Base-by-base conservation (phyloP, 2,888 invertebrate genomes). In the Hydrotaea diabolus region DNA sequence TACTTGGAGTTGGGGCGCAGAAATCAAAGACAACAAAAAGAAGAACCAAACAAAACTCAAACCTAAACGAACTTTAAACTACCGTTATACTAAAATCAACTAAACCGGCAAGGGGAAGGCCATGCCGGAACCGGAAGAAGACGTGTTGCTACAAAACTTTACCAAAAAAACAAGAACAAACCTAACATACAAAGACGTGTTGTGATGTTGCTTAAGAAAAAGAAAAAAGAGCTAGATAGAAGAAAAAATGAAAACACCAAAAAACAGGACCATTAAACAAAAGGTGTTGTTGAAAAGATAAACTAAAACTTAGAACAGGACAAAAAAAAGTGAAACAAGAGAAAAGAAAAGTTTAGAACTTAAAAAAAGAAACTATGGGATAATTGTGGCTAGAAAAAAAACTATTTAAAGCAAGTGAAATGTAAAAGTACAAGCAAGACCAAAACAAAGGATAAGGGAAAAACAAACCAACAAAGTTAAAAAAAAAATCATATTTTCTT, bases 1-100 rank as follows among this genome's bases (percentile, higher is more conserved):
- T 55, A 87, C 89, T 92, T 90, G 91, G 91, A 91, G 91, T 88
- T 90, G 92, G 91, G 92, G 92, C 89, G 91, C 89, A 90, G 85
- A 71, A 86, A 80, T 55, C 49, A 69, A 69, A 69, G 66, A 31
- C 31, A 39, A 75, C 23, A 81, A 46, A 79, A 87, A 2, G 3
- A 31, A 31, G n/a, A n/a, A 31, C 2, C 31, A 31, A 31, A 85
- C 1, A 84, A 90, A 82, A 86, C 66, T 49, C 46, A 74, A 39
- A 74, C 53, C 7, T 15, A 78, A 72, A 17, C n/a, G 57, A 80
- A 78, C 76, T 17, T 21, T 46, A 81, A 79, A 81, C 76, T 74
- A 80, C 78, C 79, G 19, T 66, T 49, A n/a, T n/a, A n/a, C n/a
- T 69, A 59, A 76, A 77, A 66, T 26, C 53, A 86, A 86, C 76